Percentiles rank a stretch among this genome's conserved stretches.
These are phyloP conservation scores for Garrulus glandarius DNA, from an alignment of 2,797 vertebrate genomes.

Conservation along the genomic window DNA sequence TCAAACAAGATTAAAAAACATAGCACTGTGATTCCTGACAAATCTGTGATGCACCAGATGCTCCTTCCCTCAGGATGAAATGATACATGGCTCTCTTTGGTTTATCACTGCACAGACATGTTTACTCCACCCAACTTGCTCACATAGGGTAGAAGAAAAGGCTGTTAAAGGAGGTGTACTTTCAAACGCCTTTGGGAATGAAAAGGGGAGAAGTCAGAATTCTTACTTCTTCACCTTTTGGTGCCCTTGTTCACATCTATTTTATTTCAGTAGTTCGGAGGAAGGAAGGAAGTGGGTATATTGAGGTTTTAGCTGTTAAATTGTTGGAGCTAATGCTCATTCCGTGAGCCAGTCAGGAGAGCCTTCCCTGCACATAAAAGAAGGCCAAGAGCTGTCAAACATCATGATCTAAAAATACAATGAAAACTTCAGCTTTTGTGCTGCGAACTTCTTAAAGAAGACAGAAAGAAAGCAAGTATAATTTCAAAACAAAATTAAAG, in stretches of 20 bases:
- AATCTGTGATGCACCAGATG: slow-evolving; percentile 54
- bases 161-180: neutral
- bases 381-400: slow-evolving; percentile 7
- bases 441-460: neutral
- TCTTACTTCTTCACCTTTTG: neutral
- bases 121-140: slow-evolving; percentile 20
- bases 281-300: neutral
- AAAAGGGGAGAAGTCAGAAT: neutral
- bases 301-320: neutral
- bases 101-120: slow-evolving; percentile 11
- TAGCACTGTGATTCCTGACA: slow-evolving; percentile 31
- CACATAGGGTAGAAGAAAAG: neutral
- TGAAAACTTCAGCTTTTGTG: neutral
- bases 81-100: neutral
- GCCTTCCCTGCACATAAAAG: neutral
- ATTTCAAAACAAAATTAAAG: slow-evolving; percentile 1
- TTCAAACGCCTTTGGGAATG: neutral
- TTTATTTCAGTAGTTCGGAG: neutral
- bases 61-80: slow-evolving; percentile 5
- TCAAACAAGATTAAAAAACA: slow-evolving; percentile 44
- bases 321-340: neutral
- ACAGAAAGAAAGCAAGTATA: neutral
- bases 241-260: neutral
- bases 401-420: neutral
- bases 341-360: neutral